Percentiles rank a stretch among this genome's conserved stretches.
phyloP scores from a whole-genome alignment of 2,113 vertebrate genomes.

The Gopherus evgoodei region DNA sequence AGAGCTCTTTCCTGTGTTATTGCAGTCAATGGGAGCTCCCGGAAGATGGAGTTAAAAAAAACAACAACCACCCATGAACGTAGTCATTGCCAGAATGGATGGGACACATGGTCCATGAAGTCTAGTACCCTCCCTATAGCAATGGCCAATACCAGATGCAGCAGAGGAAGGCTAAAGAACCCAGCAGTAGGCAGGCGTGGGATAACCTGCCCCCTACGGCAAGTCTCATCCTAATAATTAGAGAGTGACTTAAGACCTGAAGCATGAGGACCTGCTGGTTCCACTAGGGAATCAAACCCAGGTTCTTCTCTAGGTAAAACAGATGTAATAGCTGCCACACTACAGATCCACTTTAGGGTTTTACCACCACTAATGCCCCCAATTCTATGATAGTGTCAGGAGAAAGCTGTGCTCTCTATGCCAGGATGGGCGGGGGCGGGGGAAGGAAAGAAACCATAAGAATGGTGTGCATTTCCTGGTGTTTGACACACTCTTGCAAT shows the following conservation, averaged over 20 bases:
- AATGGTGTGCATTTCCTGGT: neutral
- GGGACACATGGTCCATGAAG: neutral
- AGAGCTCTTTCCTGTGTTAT: neutral
- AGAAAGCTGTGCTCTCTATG: neutral
- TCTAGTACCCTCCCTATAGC: neutral
- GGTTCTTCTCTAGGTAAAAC: neutral
- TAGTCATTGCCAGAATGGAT: neutral
- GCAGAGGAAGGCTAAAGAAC: neutral
- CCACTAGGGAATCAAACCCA: neutral
- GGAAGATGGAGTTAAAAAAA: neutral
- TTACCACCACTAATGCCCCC: neutral
- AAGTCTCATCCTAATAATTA: neutral
- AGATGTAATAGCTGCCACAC: neutral
- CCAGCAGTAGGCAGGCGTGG: neutral
- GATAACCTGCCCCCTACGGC: neutral
- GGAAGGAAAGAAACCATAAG: neutral
- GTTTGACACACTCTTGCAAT: neutral
- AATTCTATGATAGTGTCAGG: neutral
- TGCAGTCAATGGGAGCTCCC: neutral
- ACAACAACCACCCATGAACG: neutral
- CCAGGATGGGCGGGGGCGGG: neutral
- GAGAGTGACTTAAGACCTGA: neutral
- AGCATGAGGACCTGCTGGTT: neutral
- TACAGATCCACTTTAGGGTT: neutral
- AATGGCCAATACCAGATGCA: rapidly evolving